phyloP scores from a whole-genome alignment of 2,888 invertebrate species.

The Bellardia pandia region DNA sequence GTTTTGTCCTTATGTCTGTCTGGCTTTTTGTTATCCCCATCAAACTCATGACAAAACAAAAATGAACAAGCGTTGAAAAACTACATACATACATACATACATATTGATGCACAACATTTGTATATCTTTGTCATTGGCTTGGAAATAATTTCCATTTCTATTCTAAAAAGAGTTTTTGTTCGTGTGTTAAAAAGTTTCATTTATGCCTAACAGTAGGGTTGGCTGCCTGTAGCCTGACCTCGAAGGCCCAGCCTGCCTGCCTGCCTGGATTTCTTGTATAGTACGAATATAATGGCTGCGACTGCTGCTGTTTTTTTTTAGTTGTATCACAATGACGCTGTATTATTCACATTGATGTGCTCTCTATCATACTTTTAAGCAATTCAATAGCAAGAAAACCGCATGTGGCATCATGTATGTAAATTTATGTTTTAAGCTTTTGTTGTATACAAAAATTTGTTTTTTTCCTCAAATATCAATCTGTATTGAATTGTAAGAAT shows the following conservation, averaged over 20 bases:
- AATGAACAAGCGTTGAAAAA: background rate
- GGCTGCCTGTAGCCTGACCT: constrained; percentile 49
- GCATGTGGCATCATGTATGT: constrained; percentile 66
- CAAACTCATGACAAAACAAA: constrained; percentile 3
- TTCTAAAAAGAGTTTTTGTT: constrained; percentile 30
- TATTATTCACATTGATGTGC: constrained; percentile 58
- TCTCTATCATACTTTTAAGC: constrained; percentile 36
- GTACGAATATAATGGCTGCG: constrained; percentile 20
- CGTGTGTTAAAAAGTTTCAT: constrained; percentile 60
- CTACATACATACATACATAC: background rate
- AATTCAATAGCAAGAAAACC: constrained; percentile 65
- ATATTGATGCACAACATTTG: constrained; percentile 59
- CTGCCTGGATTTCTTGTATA: constrained; percentile 14
- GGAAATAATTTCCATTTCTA: constrained; percentile 61
- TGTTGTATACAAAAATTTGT: constrained; percentile 41
- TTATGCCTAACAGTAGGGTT: constrained; percentile 49
- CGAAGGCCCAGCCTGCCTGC: constrained; percentile 9
- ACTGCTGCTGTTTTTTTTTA: constrained; percentile 39
- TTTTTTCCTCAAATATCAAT: constrained; percentile 41
- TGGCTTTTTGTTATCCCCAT: constrained; percentile 14
- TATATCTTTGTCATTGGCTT: constrained; percentile 63
- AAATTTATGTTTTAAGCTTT: constrained; percentile 65
- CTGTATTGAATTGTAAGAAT: constrained; percentile 26
- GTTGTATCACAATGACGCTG: constrained; percentile 47
- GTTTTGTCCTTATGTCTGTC: constrained; percentile 44